Conservation (phyloP, 2,888 invertebrate genomes). For the Hemaris fuciformis region DNA sequence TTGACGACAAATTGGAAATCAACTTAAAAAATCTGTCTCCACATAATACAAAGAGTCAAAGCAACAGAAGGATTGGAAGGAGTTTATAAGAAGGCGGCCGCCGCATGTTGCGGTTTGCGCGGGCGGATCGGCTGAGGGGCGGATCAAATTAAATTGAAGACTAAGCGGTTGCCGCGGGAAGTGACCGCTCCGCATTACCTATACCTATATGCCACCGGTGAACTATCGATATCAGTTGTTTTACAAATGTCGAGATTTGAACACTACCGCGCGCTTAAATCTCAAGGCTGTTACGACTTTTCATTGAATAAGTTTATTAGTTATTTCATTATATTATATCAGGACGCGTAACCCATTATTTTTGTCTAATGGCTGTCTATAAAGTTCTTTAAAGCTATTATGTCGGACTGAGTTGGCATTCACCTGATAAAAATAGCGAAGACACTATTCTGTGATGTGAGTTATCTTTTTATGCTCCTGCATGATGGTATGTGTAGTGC, state of each 20-base stretch:
- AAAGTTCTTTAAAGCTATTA: too few relatives aligned
- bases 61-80: slow-evolving; percentile 49
- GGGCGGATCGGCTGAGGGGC: slow-evolving; percentile 26
- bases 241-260: neutral
- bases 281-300: too few relatives aligned
- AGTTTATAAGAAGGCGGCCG: slow-evolving; percentile 57
- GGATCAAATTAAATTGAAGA: slow-evolving; percentile 68
- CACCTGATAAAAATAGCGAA: too few relatives aligned
- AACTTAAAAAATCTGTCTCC: slow-evolving; percentile 26
- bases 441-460: too few relatives aligned
- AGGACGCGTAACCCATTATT: too few relatives aligned
- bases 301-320: too few relatives aligned
- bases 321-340: too few relatives aligned
- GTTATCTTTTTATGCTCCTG: too few relatives aligned
- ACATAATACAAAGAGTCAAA: slow-evolving; percentile 27
- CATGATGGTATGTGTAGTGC: too few relatives aligned
- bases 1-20: neutral
- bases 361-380: too few relatives aligned
- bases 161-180: slow-evolving; percentile 52
- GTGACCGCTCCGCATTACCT: slow-evolving; percentile 46
- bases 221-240: neutral
- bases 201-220: slow-evolving; percentile 23
- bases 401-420: too few relatives aligned
- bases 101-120: slow-evolving; percentile 55
- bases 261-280: too few relatives aligned